A percentile compares a stretch with the other conserved stretches of the same genome.
Conservation (phyloP, 2,888 invertebrate species). For the Amphipyra tragopoginis region DNA sequence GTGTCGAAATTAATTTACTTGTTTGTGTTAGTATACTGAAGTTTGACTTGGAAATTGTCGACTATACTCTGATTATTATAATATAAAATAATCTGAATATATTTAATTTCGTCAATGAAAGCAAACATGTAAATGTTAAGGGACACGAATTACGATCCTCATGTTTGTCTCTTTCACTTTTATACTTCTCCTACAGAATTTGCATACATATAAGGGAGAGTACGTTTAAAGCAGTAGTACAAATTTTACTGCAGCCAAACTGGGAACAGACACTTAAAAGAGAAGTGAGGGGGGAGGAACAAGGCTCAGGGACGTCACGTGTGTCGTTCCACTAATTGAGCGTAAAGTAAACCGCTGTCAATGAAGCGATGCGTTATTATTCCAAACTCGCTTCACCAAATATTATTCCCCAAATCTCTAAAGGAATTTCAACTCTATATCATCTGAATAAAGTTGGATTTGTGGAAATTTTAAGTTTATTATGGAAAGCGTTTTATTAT, state of each 20-base stretch:
- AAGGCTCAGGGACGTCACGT: conserved; percentile 62
- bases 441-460: conserved; percentile 26
- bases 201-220: conserved; percentile 31
- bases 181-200: conserved; percentile 43
- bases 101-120: background rate
- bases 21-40: conserved; percentile 4
- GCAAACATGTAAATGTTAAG: conserved; percentile 6
- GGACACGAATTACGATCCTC: conserved; percentile 5
- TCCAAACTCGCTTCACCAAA: conserved; percentile 68
- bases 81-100: background rate
- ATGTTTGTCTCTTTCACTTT: conserved; percentile 13
- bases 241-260: conserved; percentile 43
- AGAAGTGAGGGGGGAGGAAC: conserved; percentile 24
- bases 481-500: conserved; percentile 49
- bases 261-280: conserved; percentile 36
- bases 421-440: conserved; percentile 45
- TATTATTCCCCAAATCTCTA: conserved; percentile 61
- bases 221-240: conserved; percentile 48
- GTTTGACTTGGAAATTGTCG: too few species aligned
- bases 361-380: conserved; percentile 72
- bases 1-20: conserved; percentile 32
- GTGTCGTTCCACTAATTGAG: conserved; percentile 77
- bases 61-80: background rate
- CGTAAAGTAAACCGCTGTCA: conserved; percentile 79
- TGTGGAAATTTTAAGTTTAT: conserved; percentile 24